Percentiles rank a stretch among this genome's conserved stretches.
Evolutionary conservation across 30 jellyfish, hydroid and myxozoan genomes (phyloP).

Genomic region (Cassiopea andromeda): DNA sequence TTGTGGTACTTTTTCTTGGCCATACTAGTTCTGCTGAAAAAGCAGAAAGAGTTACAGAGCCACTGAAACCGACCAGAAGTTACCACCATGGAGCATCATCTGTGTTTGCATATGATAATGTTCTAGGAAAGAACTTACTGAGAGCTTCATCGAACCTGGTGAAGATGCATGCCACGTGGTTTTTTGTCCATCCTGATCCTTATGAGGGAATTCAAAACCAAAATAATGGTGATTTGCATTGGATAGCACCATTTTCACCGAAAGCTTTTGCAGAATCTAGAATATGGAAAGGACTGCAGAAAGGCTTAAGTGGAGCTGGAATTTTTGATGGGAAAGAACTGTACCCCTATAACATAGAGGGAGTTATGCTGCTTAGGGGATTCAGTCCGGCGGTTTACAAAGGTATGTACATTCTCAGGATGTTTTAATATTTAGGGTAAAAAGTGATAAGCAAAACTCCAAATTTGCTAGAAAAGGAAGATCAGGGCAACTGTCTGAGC

Average conservation of each 20-base stretch:
- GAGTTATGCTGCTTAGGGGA: conserved; percentile 57
- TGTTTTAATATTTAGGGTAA: too few relatives aligned
- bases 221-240: conserved; percentile 60
- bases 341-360: conserved; percentile 40
- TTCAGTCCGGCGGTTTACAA: conserved; percentile 65
- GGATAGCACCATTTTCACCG: conserved; percentile 69
- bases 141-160: conserved; percentile 1
- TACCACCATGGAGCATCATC: conserved; percentile 20
- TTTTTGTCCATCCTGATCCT: conserved; percentile 55
- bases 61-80: conserved; percentile 1
- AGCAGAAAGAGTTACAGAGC: background rate
- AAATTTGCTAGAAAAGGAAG: too few relatives aligned
- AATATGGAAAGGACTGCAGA: conserved; percentile 49
- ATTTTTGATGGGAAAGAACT: conserved; percentile 40
- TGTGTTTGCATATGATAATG: conserved; percentile 32
- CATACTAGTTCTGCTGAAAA: background rate
- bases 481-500: too few relatives aligned
- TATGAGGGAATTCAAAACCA: background rate
- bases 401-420: conserved; percentile 44
- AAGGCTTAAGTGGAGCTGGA: conserved; percentile 46
- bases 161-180: conserved; percentile 40
- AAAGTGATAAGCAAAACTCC: too few relatives aligned
- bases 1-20: background rate
- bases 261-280: conserved; percentile 29
- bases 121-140: conserved; percentile 12